Conservation (phyloP, 2,797 vertebrate genomes). For the Rhincodon typus region DNA sequence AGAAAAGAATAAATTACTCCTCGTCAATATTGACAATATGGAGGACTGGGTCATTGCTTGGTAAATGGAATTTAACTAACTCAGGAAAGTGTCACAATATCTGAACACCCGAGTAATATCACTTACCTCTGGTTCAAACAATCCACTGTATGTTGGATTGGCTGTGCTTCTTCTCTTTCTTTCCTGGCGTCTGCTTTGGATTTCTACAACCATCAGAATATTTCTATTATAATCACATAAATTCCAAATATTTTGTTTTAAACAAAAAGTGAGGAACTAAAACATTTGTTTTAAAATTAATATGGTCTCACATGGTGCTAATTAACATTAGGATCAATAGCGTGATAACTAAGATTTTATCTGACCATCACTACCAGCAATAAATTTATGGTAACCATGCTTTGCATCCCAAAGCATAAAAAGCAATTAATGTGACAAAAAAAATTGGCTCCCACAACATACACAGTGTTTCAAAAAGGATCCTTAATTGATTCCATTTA, state of each 20-base stretch:
- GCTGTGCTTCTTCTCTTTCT: constrained; percentile 92
- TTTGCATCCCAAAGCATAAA: not conserved
- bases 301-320: constrained; percentile 22
- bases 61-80: not conserved
- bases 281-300: constrained; percentile 26
- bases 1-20: not conserved
- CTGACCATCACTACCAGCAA: not conserved
- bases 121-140: constrained; percentile 85
- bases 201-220: constrained; percentile 61
- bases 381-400: not conserved
- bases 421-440: not conserved
- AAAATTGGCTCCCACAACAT: not conserved
- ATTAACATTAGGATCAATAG: not conserved
- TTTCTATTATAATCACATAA: not conserved
- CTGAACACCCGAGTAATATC: not conserved
- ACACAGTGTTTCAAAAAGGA: not conserved
- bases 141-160: constrained; percentile 88
- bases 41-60: not conserved
- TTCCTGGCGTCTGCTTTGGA: constrained; percentile 91
- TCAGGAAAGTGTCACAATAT: not conserved
- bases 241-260: not conserved
- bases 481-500: not conserved
- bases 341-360: not conserved
- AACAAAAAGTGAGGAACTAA: constrained; percentile 38
- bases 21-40: not conserved